Percentiles rank a stretch among this genome's conserved stretches.
Conservation (phyloP, 2,113 vertebrate genomes). For the Bagarius yarrelli region DNA sequence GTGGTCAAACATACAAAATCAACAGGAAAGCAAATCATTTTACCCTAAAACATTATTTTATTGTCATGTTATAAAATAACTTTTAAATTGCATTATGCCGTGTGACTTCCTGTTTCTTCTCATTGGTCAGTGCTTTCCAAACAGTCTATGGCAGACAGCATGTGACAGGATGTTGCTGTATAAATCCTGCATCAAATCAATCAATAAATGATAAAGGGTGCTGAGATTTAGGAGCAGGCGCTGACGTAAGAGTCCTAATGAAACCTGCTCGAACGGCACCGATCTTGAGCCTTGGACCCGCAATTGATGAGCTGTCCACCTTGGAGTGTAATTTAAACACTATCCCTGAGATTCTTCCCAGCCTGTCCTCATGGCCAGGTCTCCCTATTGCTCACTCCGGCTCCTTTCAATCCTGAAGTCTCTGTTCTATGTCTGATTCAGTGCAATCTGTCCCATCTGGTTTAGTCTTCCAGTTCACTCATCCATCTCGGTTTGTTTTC, state of each 20-base stretch:
- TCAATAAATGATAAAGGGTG: constrained; percentile 28
- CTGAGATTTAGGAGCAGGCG: constrained; percentile 48
- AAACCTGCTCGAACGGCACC: constrained; percentile 49
- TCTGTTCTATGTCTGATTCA: constrained; percentile 1
- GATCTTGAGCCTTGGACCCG: constrained; percentile 53
- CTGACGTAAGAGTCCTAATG: constrained; percentile 51
- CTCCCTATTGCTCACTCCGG: constrained; percentile 20
- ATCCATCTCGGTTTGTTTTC: constrained; percentile 9
- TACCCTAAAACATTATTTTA: background rate
- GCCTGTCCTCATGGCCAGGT: constrained; percentile 3
- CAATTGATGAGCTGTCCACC: constrained; percentile 74
- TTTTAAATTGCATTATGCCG: background rate
- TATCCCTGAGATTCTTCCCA: constrained; percentile 64
- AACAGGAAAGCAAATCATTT: too few relatives aligned
- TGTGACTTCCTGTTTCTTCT: background rate
- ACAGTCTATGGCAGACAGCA: background rate
- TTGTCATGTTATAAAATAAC: background rate
- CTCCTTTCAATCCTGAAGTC: background rate
- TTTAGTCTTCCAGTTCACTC: background rate
- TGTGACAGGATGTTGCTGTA: constrained; percentile 26
- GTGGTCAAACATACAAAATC: too few relatives aligned
- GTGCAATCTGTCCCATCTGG: constrained; percentile 9
- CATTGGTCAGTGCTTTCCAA: background rate
- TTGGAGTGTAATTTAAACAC: constrained; percentile 70
- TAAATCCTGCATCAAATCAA: constrained; percentile 41